A percentile compares a stretch with the other conserved stretches of the same genome.
Evolutionary conservation across 2,888 invertebrate genomes (phyloP).

Genomic region (Rutpela maculata): DNA sequence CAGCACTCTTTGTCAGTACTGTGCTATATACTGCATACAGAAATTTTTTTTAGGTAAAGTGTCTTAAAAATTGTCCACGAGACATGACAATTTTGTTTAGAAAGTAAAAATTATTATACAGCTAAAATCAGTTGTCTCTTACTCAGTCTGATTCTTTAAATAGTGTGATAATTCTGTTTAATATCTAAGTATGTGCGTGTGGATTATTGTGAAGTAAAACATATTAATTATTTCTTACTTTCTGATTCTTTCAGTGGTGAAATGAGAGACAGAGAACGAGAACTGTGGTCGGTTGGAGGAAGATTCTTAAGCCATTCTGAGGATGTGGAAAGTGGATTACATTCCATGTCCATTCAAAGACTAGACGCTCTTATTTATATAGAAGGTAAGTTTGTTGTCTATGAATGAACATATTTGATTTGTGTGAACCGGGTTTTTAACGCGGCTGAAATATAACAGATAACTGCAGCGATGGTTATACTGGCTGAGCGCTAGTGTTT

Average conservation of each 20-base stretch:
- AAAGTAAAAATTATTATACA: too few species aligned
- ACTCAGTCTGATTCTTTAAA: too few species aligned
- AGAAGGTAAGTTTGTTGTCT: slow-evolving; percentile 61
- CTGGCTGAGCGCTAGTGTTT: not conserved
- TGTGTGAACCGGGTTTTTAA: not conserved
- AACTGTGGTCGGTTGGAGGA: slow-evolving; percentile 69
- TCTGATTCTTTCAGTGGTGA: slow-evolving; percentile 53
- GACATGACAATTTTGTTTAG: too few species aligned
- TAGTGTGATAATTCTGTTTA: too few species aligned
- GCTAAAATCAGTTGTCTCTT: too few species aligned
- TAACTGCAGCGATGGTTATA: not conserved
- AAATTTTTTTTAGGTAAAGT: too few species aligned
- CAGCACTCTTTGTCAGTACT: too few species aligned
- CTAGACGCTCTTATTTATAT: slow-evolving; percentile 68
- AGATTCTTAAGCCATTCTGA: slow-evolving; percentile 70
- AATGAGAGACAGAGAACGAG: slow-evolving; percentile 68
- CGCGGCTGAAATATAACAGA: not conserved
- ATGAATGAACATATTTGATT: not conserved
- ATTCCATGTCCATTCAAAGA: slow-evolving; percentile 68
- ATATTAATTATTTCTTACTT: not conserved
- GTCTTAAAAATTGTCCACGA: too few species aligned
- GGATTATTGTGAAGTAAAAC: not conserved
- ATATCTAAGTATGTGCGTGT: too few species aligned
- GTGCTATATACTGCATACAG: too few species aligned
- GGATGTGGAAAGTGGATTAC: slow-evolving; percentile 66